Conservation (phyloP, 2,113 vertebrate species). For the Corvus cornix region DNA sequence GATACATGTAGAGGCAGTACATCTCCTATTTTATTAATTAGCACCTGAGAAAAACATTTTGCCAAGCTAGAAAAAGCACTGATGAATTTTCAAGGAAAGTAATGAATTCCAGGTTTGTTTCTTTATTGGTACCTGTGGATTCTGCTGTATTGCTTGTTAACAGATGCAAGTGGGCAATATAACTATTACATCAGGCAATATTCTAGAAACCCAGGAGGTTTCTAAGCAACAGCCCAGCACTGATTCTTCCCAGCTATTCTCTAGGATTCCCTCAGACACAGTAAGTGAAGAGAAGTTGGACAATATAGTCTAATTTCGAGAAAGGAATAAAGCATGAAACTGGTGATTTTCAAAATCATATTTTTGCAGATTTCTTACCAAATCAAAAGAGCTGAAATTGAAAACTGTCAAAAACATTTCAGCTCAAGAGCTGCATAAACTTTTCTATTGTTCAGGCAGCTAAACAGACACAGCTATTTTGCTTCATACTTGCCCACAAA, state of each 20-base stretch:
- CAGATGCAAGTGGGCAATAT: constrained; percentile 70
- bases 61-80: constrained; percentile 2
- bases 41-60: constrained; percentile 40
- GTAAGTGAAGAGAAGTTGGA: constrained; percentile 61
- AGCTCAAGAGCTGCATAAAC: constrained; percentile 66
- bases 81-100: constrained; percentile 54
- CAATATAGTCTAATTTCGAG: constrained; percentile 62
- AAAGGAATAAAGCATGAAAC: constrained; percentile 66
- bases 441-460: constrained; percentile 65
- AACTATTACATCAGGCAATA: constrained; percentile 71
- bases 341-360: constrained; percentile 69
- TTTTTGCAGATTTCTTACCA: constrained; percentile 73
- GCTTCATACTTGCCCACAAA: constrained; percentile 56
- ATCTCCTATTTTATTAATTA: constrained; percentile 63
- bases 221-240: constrained; percentile 67
- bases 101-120: constrained; percentile 61
- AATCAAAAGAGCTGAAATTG: constrained; percentile 66
- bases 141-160: constrained; percentile 71
- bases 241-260: constrained; percentile 50
- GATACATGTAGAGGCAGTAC: not conserved
- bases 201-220: constrained; percentile 61
- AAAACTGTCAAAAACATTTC: constrained; percentile 73
- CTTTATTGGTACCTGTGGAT: constrained; percentile 71
- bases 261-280: constrained; percentile 58
- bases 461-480: constrained; percentile 67